A percentile compares a stretch with the other conserved stretches of the same genome.
Evolutionary conservation across 2,113 vertebrate species (phyloP).

Genomic region (Noturus placidus): DNA sequence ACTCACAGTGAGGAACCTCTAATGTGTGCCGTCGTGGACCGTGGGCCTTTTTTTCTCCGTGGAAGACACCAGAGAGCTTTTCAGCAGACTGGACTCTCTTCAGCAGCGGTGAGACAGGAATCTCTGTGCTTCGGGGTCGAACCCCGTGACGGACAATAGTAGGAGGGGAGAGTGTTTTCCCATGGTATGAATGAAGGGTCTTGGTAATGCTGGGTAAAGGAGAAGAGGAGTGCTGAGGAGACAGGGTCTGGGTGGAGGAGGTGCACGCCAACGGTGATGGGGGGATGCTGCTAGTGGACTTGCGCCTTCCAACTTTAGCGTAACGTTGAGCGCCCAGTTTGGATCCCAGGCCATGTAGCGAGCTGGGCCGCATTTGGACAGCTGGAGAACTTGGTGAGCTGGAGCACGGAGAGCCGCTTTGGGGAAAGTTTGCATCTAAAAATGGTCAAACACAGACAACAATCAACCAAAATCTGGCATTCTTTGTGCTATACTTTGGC

Average conservation of each 20-base stretch:
- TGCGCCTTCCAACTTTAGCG: conserved; percentile 85
- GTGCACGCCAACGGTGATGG: conserved; percentile 92
- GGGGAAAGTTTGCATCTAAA: conserved; percentile 84
- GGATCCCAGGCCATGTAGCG: conserved; percentile 87
- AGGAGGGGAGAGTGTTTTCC: conserved; percentile 84
- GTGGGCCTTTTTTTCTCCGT: conserved; percentile 73
- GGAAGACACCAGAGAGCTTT: conserved; percentile 78
- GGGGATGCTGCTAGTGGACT: conserved; percentile 96
- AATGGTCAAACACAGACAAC: conserved; percentile 32
- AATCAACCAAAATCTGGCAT: not conserved
- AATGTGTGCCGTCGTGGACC: conserved; percentile 75
- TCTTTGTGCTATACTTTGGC: not conserved
- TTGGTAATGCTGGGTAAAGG: conserved; percentile 80
- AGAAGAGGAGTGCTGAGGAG: conserved; percentile 86
- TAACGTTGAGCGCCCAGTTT: conserved; percentile 86
- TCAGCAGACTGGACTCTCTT: conserved; percentile 90
- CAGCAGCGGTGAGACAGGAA: conserved; percentile 84
- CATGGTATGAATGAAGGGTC: conserved; percentile 77
- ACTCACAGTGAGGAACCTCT: conserved; percentile 72
- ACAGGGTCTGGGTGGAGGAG: conserved; percentile 80
- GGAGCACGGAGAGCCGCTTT: conserved; percentile 87
- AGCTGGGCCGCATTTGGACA: conserved; percentile 89
- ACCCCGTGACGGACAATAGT: conserved; percentile 80
- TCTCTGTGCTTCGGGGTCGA: conserved; percentile 78
- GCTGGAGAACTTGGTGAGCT: conserved; percentile 91